Evolutionary conservation across 37 sponge, comb jelly and placozoan species (phyloP).

Genomic region (Haliclona indistincta): DNA sequence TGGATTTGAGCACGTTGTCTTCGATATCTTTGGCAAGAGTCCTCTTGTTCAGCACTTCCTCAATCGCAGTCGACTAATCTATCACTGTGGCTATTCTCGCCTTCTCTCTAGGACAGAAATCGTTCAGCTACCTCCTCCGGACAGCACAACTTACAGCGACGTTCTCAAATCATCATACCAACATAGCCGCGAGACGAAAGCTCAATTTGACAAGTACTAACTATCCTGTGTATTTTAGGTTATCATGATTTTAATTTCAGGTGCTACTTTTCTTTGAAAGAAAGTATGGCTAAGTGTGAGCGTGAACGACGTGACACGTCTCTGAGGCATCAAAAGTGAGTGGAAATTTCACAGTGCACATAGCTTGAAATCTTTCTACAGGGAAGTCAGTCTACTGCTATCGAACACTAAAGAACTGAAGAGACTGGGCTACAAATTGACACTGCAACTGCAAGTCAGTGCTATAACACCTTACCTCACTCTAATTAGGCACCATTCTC

Average conservation of each 20-base stretch:
- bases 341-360: too few relatives aligned
- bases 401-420: slow-evolving; percentile 44
- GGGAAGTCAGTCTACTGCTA: slow-evolving; percentile 51
- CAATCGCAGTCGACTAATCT: background rate
- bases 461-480: too few relatives aligned
- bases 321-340: background rate
- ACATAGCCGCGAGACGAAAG: background rate
- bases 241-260: background rate
- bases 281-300: background rate
- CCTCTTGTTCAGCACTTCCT: slow-evolving; percentile 77
- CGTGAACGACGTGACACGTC: background rate
- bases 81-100: slow-evolving; percentile 18
- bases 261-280: background rate
- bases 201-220: background rate
- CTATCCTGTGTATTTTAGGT: background rate
- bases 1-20: slow-evolving; percentile 62
- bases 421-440: slow-evolving; percentile 53
- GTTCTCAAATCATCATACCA: slow-evolving; percentile 25
- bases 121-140: slow-evolving; percentile 11
- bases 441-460: slow-evolving; percentile 21
- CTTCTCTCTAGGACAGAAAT: slow-evolving; percentile 72
- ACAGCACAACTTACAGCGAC: slow-evolving; percentile 24
- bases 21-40: slow-evolving; percentile 76
- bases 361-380: background rate
- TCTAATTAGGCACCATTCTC: too few relatives aligned